Evolutionary conservation across 35 echinoderm and acorn worm species (phyloP), one percentile per base, ranked within the genome.

Genomic region (Patiria miniata): DNA sequence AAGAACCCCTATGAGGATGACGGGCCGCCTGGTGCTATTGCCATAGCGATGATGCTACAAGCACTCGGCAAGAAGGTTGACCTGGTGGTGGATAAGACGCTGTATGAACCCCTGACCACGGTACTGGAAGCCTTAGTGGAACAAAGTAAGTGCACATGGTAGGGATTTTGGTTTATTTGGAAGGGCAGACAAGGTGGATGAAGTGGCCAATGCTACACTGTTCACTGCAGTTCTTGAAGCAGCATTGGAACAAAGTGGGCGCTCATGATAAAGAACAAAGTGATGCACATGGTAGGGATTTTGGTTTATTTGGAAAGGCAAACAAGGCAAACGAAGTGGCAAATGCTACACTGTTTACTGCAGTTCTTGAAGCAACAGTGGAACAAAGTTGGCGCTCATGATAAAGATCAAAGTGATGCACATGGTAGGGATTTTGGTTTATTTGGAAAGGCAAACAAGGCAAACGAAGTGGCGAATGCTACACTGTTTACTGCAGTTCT

Each of bases 21-120:
- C 36, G 95, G 95, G 19, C 77, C 78, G 0, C 81, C 91, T 0
- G 95, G 95, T 17, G 91, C 84, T 33, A 51, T 97, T 58, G 88
- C 91, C 32, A 39, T 97, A 53, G 91, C 91, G 84, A 87, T 50
- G 19, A 91, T 93, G 42, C 83, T 97, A 1, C 95, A 93, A 52
- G 79, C 79, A 1, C 65, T 93, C 17, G 91, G 91, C 0, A 97
- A 91, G 42, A 58, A 84, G 8, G 95, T 91, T 17, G 79, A 65
- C 1, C 57, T 97, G 3, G 69, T 97, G 56, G 88, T 87, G 21
- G 88, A 91, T 39, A 36, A 84, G 54, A 83, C 86, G 34, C 84
- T 85, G 52, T 77, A 91, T 32, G 56, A 53, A 23, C 37, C 47
- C 42, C 85, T 92, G 78, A 56, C 51, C n/a, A 80, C 85, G 36